These are phyloP conservation scores for Cheilosia soror DNA, from an alignment of 2,888 invertebrate species.

Conservation along the genomic window DNA sequence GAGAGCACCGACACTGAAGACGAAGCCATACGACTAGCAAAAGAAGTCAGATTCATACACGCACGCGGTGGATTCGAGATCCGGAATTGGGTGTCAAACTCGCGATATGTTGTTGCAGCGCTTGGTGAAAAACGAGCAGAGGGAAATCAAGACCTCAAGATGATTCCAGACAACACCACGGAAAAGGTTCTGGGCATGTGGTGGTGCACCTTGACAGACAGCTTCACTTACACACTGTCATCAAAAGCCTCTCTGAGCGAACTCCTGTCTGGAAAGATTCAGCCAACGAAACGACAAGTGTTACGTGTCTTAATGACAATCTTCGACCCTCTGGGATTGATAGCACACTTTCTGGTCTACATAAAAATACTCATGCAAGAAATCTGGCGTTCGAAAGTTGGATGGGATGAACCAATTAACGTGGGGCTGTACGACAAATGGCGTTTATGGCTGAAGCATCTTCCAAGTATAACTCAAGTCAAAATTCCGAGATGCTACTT, in stretches of 20 bases:
- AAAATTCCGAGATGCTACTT: too few relatives aligned
- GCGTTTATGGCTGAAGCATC: slow-evolving; percentile 20
- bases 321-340: not conserved
- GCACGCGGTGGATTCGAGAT: not conserved
- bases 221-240: not conserved
- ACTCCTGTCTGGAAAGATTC: not conserved
- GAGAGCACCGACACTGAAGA: too few relatives aligned
- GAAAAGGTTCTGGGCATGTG: slow-evolving; percentile 15
- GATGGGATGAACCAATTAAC: too few relatives aligned
- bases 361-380: too few relatives aligned
- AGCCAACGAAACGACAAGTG: slow-evolving; percentile 25
- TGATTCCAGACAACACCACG: not conserved
- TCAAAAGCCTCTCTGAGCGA: not conserved
- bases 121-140: not conserved
- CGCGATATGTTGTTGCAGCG: not conserved
- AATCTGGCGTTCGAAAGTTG: too few relatives aligned
- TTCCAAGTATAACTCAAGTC: slow-evolving; percentile 18
- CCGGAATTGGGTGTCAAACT: not conserved
- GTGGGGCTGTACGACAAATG: slow-evolving; percentile 6
- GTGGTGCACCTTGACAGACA: slow-evolving; percentile 16
- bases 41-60: not conserved
- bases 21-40: not conserved
- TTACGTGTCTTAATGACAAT: not conserved
- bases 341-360: too few relatives aligned
- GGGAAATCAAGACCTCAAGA: not conserved